Evolutionary conservation across 1,140 invertebrate species (phyloP), one percentile per base, ranked within the genome.

Genomic region (Lerema accius): DNA sequence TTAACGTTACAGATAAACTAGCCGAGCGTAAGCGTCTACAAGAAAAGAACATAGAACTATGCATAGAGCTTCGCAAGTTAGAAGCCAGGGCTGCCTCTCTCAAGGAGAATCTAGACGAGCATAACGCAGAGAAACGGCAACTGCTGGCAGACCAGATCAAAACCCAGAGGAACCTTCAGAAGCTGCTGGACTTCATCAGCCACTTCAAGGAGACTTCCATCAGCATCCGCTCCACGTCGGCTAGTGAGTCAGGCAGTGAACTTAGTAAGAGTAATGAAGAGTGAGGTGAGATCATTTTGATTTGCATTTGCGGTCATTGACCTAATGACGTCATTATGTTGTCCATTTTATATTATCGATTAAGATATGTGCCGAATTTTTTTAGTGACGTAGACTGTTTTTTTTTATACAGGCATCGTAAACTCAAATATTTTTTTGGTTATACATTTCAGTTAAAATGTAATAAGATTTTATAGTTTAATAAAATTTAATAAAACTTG

Each of bases 131-230:
- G 65, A 91, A 91, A 56, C 68, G 88, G 3, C 84, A 91, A 39
- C 69, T 91, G 11, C 67, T 92, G 4, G 84, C 91, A 0, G 87
- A 90, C 56, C 89, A 91, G 68, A 91, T 91, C 6, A 83, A 90
- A 50, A 91, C 89, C 0, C 89, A 89, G 61, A 80, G 86, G 39
- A 89, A 89, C 65, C 77, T 92, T 7, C 89, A 91, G 75, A 91
- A 90, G 35, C 78, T 92, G 0, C 73, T 91, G 7, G 90, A 92
- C 62, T 91, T 92, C 67, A 90, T 92, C 62, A 84, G 85, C 28
- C 87, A 87, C 55, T 92, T 92, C 56, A 91, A 91, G 56, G 89
- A 91, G 43, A 91, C 89, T 3, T 85, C 90, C 6, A 75, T 89
- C 15, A 86, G 82, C 45, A 65, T 87, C 6, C 77, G 80, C 0